These are phyloP conservation scores for Idris sp. DNA, from an alignment of 1,140 invertebrate species.

Conservation along the genomic window DNA sequence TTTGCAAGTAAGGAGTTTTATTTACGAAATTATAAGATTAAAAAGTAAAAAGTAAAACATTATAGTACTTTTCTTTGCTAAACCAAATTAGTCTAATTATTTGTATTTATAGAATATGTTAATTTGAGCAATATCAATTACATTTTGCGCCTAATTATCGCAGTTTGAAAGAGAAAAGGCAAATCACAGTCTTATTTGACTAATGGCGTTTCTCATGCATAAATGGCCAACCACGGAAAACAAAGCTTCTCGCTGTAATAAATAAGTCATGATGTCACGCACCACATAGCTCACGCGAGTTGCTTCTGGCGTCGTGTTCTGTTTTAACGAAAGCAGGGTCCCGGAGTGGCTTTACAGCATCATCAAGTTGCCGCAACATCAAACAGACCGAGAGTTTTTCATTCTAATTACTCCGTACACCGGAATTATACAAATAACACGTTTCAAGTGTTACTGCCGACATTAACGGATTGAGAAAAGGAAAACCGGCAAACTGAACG, in stretches of 20 bases:
- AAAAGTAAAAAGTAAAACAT: too few relatives aligned
- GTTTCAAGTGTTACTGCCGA: conserved; percentile 20
- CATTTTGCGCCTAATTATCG: conserved; percentile 43
- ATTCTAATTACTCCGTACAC: conserved; percentile 71
- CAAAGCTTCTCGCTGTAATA: conserved; percentile 65
- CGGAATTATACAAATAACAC: conserved; percentile 66
- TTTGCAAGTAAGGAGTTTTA: too few relatives aligned
- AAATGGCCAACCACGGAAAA: conserved; percentile 60
- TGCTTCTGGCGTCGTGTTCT: conserved; percentile 24
- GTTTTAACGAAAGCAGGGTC: conserved; percentile 22
- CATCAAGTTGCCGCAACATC: conserved; percentile 67
- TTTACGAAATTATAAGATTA: too few relatives aligned
- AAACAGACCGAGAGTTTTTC: conserved; percentile 75
- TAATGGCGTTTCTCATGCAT: conserved; percentile 59
- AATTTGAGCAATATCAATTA: conserved; percentile 53
- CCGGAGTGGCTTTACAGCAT: conserved; percentile 63
- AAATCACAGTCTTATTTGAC: conserved; percentile 56
- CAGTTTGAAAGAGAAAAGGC: conserved; percentile 52
- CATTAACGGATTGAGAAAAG: neutral
- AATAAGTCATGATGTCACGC: conserved; percentile 74
- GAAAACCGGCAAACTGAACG: conserved; percentile 16
- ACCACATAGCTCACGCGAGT: conserved; percentile 70
- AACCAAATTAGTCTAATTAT: too few relatives aligned
- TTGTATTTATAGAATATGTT: too few relatives aligned
- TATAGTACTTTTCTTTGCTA: too few relatives aligned